These are phyloP conservation scores for Chanos chanos DNA, from an alignment of 2,797 vertebrate genomes.

Conservation along the genomic window DNA sequence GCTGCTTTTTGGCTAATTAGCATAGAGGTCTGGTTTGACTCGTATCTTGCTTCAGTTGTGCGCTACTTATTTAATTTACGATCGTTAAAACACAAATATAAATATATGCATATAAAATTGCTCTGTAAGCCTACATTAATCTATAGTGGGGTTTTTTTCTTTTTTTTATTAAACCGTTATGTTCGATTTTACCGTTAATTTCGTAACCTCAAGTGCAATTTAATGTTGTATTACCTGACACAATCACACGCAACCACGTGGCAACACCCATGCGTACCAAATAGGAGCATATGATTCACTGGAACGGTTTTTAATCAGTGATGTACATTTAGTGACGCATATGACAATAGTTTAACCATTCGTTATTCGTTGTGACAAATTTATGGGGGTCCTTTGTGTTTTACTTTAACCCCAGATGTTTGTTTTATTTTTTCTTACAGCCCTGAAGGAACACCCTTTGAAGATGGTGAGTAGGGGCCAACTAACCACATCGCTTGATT, in stretches of 20 bases:
- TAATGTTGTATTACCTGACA: not conserved
- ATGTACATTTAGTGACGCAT: too few species aligned
- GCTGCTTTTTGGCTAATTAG: too few species aligned
- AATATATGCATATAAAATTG: not conserved
- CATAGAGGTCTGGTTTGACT: too few species aligned
- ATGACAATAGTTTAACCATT: too few species aligned
- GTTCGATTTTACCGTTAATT: not conserved
- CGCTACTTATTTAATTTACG: not conserved
- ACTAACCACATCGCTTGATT: not conserved
- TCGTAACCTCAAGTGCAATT: too few species aligned
- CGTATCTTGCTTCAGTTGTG: too few species aligned
- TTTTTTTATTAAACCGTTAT: not conserved
- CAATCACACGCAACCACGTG: not conserved
- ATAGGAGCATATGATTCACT: too few species aligned
- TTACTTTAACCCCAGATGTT: not conserved
- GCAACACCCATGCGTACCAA: conserved; percentile 17
- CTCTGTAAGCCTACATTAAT: not conserved
- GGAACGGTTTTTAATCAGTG: too few species aligned
- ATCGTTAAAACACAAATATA: not conserved
- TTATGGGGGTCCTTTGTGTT: too few species aligned
- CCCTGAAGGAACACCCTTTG: conserved; percentile 97
- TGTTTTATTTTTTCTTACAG: conserved; percentile 58
- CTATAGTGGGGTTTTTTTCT: conserved; percentile 2
- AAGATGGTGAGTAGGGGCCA: conserved; percentile 81
- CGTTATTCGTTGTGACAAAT: too few species aligned